Evolutionary conservation across 2,797 vertebrate genomes (phyloP).

Genomic region (Picus viridis): DNA sequence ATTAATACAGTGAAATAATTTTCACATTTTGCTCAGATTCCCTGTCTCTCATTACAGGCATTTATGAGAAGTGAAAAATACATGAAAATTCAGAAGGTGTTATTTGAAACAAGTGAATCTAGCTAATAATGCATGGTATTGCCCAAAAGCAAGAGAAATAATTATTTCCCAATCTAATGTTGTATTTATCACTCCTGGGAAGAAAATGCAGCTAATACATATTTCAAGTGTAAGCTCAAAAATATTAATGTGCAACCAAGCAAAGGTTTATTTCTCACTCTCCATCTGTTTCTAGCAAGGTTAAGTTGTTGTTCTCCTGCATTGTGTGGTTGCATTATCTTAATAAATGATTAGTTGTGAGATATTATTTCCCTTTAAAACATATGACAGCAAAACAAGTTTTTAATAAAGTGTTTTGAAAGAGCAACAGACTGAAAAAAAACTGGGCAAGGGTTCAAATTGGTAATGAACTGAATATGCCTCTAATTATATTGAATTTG

Average conservation of each 20-base stretch:
- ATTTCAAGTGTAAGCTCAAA: slow-evolving; percentile 68
- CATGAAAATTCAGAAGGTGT: slow-evolving; percentile 21
- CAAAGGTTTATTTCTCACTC: slow-evolving; percentile 46
- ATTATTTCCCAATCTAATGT: slow-evolving; percentile 55
- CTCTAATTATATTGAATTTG: slow-evolving; percentile 82
- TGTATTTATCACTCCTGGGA: slow-evolving; percentile 48
- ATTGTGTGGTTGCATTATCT: slow-evolving; percentile 45
- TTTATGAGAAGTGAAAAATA: slow-evolving; percentile 21
- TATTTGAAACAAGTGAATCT: slow-evolving; percentile 43
- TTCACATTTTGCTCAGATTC: slow-evolving; percentile 26
- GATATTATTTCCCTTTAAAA: slow-evolving; percentile 76
- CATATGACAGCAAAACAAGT: slow-evolving; percentile 67
- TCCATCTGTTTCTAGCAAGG: slow-evolving; percentile 35
- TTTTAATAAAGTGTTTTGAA: slow-evolving; percentile 80
- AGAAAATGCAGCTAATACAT: slow-evolving; percentile 31
- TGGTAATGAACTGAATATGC: slow-evolving; percentile 78
- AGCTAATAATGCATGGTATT: slow-evolving; percentile 30
- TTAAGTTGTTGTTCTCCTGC: slow-evolving; percentile 51
- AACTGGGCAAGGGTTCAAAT: slow-evolving; percentile 70
- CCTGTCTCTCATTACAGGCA: neutral
- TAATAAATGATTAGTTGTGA: slow-evolving; percentile 71
- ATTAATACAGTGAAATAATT: neutral
- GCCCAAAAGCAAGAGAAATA: slow-evolving; percentile 61
- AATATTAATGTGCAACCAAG: slow-evolving; percentile 43
- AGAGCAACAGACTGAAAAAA: slow-evolving; percentile 72